Conservation (phyloP, 2,888 invertebrate species). For the Stratiomys singularior region DNA sequence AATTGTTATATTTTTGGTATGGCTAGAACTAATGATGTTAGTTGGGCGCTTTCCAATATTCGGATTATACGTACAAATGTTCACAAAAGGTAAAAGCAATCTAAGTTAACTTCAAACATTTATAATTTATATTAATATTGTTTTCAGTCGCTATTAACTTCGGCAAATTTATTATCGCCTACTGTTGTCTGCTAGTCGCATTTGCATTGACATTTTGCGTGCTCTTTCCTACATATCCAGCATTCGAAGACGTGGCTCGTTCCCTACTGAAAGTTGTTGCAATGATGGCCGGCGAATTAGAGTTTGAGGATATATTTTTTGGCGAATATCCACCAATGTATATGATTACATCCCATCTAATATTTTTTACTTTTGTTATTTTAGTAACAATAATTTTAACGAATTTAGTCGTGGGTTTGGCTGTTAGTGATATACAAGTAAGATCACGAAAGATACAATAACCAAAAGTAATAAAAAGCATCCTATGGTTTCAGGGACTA, state of each 20-base stretch:
- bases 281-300: conserved; percentile 90
- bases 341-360: conserved; percentile 78
- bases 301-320: conserved; percentile 86
- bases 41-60: conserved; percentile 87
- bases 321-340: conserved; percentile 71
- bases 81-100: conserved; percentile 72
- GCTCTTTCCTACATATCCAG: conserved; percentile 79
- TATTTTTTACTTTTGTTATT: conserved; percentile 81
- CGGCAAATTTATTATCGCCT: conserved; percentile 82
- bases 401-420: conserved; percentile 84
- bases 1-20: conserved; percentile 80
- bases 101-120: background rate
- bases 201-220: conserved; percentile 86
- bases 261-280: conserved; percentile 79
- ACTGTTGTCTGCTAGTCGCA: conserved; percentile 81
- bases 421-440: conserved; percentile 83
- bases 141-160: conserved; percentile 79
- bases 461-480: no score
- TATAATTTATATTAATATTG: conserved; percentile 51
- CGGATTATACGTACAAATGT: conserved; percentile 89
- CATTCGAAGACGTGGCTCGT: conserved; percentile 72
- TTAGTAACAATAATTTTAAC: conserved; percentile 84
- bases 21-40: conserved; percentile 87
- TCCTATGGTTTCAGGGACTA: conserved; percentile 70
- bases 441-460: conserved; percentile 59